Percentiles rank a stretch among this genome's conserved stretches.
Conservation (phyloP, 2,113 vertebrate genomes). For the Ovibos moschatus region DNA sequence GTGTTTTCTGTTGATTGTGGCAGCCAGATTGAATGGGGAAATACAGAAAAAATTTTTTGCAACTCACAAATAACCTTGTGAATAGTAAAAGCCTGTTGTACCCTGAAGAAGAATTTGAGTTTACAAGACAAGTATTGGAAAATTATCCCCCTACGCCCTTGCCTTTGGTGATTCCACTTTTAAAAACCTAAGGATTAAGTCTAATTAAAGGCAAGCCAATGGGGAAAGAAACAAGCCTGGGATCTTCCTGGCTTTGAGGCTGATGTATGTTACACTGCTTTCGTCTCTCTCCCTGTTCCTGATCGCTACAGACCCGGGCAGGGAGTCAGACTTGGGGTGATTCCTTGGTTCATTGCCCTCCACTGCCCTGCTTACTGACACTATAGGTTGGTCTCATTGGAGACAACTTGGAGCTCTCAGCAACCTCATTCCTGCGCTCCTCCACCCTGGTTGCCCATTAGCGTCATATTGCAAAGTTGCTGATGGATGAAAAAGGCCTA, state of each 20-base stretch:
- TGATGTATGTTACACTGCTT: neutral
- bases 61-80: neutral
- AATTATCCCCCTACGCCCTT: neutral
- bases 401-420: neutral
- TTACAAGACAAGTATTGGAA: neutral
- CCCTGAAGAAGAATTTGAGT: neutral
- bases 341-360: neutral
- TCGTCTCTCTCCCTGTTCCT: rapidly evolving
- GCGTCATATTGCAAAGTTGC: neutral
- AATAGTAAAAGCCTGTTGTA: neutral
- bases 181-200: neutral
- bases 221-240: neutral
- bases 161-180: neutral
- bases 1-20: neutral
- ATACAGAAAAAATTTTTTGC: neutral
- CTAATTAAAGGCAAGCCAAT: neutral
- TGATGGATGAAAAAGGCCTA: neutral
- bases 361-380: neutral
- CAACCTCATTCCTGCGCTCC: neutral
- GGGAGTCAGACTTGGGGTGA: neutral
- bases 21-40: neutral
- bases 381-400: neutral
- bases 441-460: neutral
- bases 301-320: neutral
- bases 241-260: neutral